Evolutionary conservation across 2,888 invertebrate genomes (phyloP), one percentile per base, ranked within the genome.

Genomic region (Scelioninae gen. 2): DNA sequence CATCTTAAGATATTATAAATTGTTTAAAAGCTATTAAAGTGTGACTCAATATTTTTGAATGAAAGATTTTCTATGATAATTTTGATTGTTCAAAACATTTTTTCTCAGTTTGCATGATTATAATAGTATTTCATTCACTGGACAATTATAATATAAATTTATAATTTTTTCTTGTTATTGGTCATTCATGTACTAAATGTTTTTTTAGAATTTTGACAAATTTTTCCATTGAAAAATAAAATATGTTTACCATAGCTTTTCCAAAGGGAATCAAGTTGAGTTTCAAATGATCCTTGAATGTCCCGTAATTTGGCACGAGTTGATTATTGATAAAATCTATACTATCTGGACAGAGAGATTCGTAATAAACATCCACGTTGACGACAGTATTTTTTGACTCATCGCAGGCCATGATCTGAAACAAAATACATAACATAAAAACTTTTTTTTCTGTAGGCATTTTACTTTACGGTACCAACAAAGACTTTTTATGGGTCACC

Each of bases 271-370:
- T 78, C 11, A 88, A 85, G 25, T 84, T 86, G 5, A 89, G 52
- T 2, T 82, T 78, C 5, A 89, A 76, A 75, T 84, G 78, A 22
- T 84, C 78, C 50, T 82, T 81, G 31, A 88, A 76, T 11, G 63
- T 45, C 48, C 81, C 15, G 81, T 87, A 88, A 0, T 83, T 81
- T 0, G 89, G 87, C 37, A 82, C 79, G 3, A 90, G 80, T 78
- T 90, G 88, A 1, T 82, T 77, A 0, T 70, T 83, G 19, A 90
- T 84, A 76, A 89, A 90, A 18, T 77, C 74, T 2, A 85, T 85
- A 74, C 89, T 89, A 79, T 89, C 89, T 0, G 87, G 87, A 78
- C 90, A 90, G 11, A 89, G 81, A 1, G 88, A 83, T 80, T 90
- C 90, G 78, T 90, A 90, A 79, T 88, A 90, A 9, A 90, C 83